These are phyloP conservation scores for Rhyzopertha dominica DNA, from an alignment of 1,140 invertebrate species.

Conservation along the genomic window DNA sequence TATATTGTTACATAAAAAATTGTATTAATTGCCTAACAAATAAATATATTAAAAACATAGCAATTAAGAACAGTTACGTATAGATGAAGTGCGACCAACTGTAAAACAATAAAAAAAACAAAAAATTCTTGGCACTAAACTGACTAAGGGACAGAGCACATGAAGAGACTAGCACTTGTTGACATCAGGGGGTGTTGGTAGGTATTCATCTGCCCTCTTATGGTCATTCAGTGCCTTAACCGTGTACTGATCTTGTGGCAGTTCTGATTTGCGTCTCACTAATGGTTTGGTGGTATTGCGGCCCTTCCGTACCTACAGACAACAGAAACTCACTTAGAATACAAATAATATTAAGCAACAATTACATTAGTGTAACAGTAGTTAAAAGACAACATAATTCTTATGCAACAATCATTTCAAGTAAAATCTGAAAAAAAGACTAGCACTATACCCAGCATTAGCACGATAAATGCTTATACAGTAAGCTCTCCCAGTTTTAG, in stretches of 20 bases:
- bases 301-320: constrained; percentile 42
- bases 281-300: constrained; percentile 79
- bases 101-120: not conserved
- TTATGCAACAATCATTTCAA: too few species aligned
- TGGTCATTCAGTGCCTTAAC: constrained; percentile 87
- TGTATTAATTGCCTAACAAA: not conserved
- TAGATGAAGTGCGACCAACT: not conserved
- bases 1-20: not conserved
- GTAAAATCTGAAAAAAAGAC: too few species aligned
- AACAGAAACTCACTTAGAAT: too few species aligned
- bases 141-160: constrained; percentile 20
- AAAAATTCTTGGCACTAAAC: constrained; percentile 37
- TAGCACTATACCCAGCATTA: too few species aligned
- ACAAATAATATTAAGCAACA: too few species aligned
- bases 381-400: too few species aligned
- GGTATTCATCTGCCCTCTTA: constrained; percentile 84
- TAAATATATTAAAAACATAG: constrained; percentile 1
- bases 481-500: too few species aligned
- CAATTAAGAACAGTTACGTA: not conserved
- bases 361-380: too few species aligned
- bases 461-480: too few species aligned
- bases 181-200: constrained; percentile 75
- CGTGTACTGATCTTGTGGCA: constrained; percentile 86
- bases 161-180: constrained; percentile 69
- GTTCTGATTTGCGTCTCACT: constrained; percentile 87